Conservation (phyloP, 92 coral and sea anemone species). For the Porites evermanni region DNA sequence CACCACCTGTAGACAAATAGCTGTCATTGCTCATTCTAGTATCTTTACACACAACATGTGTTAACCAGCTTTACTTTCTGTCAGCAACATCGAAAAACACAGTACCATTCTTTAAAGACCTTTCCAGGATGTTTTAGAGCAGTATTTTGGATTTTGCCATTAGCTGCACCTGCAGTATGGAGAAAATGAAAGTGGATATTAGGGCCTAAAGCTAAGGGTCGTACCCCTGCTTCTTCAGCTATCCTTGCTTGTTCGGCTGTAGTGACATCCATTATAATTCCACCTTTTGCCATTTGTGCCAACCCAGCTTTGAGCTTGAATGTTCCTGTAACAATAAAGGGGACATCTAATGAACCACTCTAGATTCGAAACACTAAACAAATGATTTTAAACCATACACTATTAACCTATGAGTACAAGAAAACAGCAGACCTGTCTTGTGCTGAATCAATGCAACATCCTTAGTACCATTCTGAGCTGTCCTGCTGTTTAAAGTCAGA, state of each 20-base stretch:
- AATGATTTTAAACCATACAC: too few species aligned
- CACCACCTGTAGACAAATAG: too few species aligned
- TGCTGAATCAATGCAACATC: conserved; percentile 51
- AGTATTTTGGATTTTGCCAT: too few species aligned
- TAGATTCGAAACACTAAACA: neutral
- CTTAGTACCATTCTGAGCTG: conserved; percentile 38
- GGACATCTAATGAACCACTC: too few species aligned
- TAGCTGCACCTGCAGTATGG: too few species aligned
- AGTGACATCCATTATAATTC: conserved; percentile 98
- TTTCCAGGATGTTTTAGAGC: too few species aligned
- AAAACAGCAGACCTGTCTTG: conserved; percentile 67
- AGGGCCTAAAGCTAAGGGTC: neutral
- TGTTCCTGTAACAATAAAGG: conserved; percentile 70
- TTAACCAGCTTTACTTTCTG: too few species aligned
- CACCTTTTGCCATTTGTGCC: conserved; percentile 99
- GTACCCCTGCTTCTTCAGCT: conserved; percentile 97
- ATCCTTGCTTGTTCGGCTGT: conserved; percentile 91
- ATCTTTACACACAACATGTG: too few species aligned
- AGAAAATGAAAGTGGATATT: neutral
- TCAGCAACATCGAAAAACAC: too few species aligned
- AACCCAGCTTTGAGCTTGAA: conserved; percentile 95
- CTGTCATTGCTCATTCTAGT: too few species aligned
- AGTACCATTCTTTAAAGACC: too few species aligned
- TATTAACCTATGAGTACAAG: too few species aligned
- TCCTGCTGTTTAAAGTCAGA: conserved; percentile 57